Percentiles rank a stretch among this genome's conserved stretches.
These are phyloP conservation scores for Cylas formicarius DNA, from an alignment of 1,140 invertebrate genomes.

Conservation along the genomic window DNA sequence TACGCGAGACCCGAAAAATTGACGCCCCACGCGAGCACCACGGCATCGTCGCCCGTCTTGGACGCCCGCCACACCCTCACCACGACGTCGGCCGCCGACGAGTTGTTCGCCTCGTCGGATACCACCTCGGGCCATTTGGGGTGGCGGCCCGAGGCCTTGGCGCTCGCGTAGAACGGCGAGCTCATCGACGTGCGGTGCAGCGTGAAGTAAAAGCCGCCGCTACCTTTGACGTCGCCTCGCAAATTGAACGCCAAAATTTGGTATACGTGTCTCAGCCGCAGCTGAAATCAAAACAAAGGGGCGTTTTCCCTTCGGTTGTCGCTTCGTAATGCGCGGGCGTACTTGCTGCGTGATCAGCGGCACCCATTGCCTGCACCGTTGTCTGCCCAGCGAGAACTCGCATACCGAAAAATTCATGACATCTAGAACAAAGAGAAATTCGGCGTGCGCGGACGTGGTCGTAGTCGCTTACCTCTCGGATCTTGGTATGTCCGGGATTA, in stretches of 20 bases:
- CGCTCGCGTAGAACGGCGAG: conserved; percentile 81
- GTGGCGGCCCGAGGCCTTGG: conserved; percentile 62
- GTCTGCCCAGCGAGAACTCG: conserved; percentile 50
- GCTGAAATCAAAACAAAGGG: conserved; percentile 27
- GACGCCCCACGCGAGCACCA: conserved; percentile 75
- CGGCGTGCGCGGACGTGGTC: too few relatives aligned
- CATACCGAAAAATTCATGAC: conserved; percentile 35
- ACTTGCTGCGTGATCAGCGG: conserved; percentile 56
- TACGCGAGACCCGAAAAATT: conserved; percentile 75
- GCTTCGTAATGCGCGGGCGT: conserved; percentile 13
- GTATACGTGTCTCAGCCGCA: conserved; percentile 38
- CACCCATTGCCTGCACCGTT: conserved; percentile 56
- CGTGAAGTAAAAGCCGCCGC: conserved; percentile 59
- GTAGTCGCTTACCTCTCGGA: too few relatives aligned
- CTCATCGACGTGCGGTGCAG: conserved; percentile 72
- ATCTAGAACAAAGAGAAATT: conserved; percentile 23
- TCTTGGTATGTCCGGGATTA: too few relatives aligned
- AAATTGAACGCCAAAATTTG: conserved; percentile 39
- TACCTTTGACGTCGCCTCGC: conserved; percentile 12
- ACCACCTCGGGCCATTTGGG: conserved; percentile 67
- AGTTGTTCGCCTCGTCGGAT: conserved; percentile 12
- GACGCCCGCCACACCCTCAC: conserved; percentile 51
- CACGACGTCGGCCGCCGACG: conserved; percentile 44
- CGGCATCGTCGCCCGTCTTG: conserved; percentile 40
- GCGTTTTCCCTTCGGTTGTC: background rate